Conservation (phyloP, 1,140 invertebrate genomes). For the Apis laboriosa region DNA sequence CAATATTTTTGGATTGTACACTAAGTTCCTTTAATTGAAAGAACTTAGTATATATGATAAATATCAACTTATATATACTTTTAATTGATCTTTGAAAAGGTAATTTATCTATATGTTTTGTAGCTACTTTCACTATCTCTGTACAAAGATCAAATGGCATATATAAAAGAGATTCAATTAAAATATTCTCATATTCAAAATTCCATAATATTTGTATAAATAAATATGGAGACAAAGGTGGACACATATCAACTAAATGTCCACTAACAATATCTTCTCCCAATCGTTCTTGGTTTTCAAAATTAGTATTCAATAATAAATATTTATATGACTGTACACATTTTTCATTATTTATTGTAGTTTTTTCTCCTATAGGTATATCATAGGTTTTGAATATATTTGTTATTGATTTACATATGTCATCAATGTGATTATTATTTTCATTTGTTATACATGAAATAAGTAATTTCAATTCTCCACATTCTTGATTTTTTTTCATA, state of each 20-base stretch:
- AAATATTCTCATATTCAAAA: slow-evolving; percentile 70
- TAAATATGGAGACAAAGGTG: slow-evolving; percentile 74
- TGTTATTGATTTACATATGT: slow-evolving; percentile 59
- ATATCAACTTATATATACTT: slow-evolving; percentile 54
- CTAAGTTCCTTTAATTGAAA: slow-evolving; percentile 53
- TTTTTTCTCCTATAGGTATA: slow-evolving; percentile 40
- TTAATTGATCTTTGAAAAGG: slow-evolving; percentile 62
- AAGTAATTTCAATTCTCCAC: slow-evolving; percentile 64
- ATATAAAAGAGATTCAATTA: slow-evolving; percentile 69
- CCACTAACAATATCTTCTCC: slow-evolving; percentile 66
- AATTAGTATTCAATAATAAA: slow-evolving; percentile 74
- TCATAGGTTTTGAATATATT: slow-evolving; percentile 49
- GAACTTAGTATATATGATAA: slow-evolving; percentile 66
- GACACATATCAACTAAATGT: slow-evolving; percentile 73
- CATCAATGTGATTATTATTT: slow-evolving; percentile 62
- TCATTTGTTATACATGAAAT: slow-evolving; percentile 69
- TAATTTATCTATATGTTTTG: slow-evolving; percentile 65
- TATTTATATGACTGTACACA: slow-evolving; percentile 67
- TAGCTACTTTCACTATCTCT: slow-evolving; percentile 68
- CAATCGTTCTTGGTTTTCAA: slow-evolving; percentile 68
- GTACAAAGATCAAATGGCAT: slow-evolving; percentile 72
- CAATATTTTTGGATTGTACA: slow-evolving; percentile 55
- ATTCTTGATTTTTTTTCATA: slow-evolving; percentile 67
- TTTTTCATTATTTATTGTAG: slow-evolving; percentile 30
- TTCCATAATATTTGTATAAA: slow-evolving; percentile 74